phyloP scores from a whole-genome alignment of 2,888 invertebrate species.

The Camptogramma bilineatum region DNA sequence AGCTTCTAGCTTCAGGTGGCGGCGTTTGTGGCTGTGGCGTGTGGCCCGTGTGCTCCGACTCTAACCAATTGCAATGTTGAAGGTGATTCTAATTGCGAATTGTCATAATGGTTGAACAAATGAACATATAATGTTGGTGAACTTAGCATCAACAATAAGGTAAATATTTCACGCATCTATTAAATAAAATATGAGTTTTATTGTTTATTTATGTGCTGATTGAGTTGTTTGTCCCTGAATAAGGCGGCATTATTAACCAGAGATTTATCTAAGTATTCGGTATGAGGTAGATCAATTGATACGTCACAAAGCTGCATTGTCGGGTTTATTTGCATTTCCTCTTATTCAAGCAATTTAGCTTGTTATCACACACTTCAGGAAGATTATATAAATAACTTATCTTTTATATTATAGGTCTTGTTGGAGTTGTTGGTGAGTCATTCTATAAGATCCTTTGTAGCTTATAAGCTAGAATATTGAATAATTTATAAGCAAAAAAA shows the following conservation, averaged over 20 bases:
- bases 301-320: neutral
- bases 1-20: no score
- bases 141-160: neutral
- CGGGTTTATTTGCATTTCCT: constrained; percentile 10
- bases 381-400: neutral
- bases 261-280: neutral
- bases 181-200: constrained; percentile 15
- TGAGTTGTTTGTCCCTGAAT: constrained; percentile 3
- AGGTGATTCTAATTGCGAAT: no score
- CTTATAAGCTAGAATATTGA: no score
- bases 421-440: no score
- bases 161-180: neutral
- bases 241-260: neutral
- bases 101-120: no score
- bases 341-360: neutral
- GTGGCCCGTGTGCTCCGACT: no score
- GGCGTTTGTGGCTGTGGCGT: no score
- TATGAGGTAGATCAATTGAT: neutral
- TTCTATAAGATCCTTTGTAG: no score
- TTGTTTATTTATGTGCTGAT: constrained; percentile 7
- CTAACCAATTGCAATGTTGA: no score
- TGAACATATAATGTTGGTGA: no score
- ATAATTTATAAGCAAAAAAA: no score
- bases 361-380: neutral
- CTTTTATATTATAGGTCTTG: no score